A percentile compares a stretch with the other conserved stretches of the same genome.
These are phyloP conservation scores for Carpatolechia fugitivella DNA, from an alignment of 2,888 invertebrate genomes.

Conservation along the genomic window DNA sequence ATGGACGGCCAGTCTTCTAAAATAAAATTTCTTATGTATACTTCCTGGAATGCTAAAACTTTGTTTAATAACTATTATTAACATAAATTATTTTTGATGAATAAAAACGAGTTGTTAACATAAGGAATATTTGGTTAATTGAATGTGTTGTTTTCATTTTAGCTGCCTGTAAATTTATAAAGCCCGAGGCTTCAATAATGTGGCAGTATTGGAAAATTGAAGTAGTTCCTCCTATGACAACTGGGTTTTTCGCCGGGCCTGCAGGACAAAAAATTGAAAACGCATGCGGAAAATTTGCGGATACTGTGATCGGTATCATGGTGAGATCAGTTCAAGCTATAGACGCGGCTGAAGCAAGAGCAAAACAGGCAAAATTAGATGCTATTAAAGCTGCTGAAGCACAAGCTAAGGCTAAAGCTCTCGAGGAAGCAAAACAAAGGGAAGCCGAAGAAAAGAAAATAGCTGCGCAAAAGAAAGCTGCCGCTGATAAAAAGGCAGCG, in stretches of 20 bases:
- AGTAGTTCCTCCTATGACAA: constrained; percentile 56
- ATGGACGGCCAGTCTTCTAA: not conserved
- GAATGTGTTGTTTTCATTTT: constrained; percentile 33
- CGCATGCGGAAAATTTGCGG: constrained; percentile 28
- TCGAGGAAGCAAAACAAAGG: constrained; percentile 31
- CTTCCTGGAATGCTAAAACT: too few species aligned
- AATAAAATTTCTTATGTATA: not conserved
- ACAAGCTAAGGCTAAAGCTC: constrained; percentile 38
- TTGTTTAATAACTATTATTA: too few species aligned
- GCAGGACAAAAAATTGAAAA: constrained; percentile 47
- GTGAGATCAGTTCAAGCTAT: constrained; percentile 40
- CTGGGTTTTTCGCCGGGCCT: constrained; percentile 44
- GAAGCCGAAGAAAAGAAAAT: constrained; percentile 28
- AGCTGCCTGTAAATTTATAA: constrained; percentile 44
- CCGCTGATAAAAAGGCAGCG: constrained; percentile 11
- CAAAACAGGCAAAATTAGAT: constrained; percentile 37
- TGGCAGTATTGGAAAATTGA: constrained; percentile 69
- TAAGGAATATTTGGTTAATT: too few species aligned
- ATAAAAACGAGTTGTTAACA: too few species aligned
- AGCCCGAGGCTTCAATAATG: constrained; percentile 33
- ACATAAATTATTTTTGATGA: too few species aligned
- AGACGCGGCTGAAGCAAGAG: constrained; percentile 39
- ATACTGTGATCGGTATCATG: constrained; percentile 37
- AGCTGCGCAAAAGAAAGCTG: constrained; percentile 25
- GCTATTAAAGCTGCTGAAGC: constrained; percentile 41